Conservation (phyloP, 2,797 vertebrate species). For the Xerus rutilus region DNA sequence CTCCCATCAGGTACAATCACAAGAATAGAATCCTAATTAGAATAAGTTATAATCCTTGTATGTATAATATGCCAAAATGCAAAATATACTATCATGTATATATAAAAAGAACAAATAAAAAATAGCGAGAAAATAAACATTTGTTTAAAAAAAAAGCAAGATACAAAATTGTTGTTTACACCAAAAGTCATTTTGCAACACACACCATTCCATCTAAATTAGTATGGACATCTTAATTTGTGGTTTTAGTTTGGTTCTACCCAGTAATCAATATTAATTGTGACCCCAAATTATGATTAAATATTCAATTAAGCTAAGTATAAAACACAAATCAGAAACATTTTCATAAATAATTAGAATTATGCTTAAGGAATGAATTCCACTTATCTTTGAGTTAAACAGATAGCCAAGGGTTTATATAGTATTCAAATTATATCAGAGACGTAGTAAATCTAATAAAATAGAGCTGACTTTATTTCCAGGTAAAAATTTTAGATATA, state of each 20-base stretch:
- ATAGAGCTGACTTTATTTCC: neutral
- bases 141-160: neutral
- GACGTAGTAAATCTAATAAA: slow-evolving; percentile 21
- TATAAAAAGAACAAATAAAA: too few species aligned
- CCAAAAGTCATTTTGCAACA: neutral
- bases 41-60: too few species aligned
- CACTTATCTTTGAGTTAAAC: neutral
- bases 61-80: too few species aligned
- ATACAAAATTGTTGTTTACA: neutral
- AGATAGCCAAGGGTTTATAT: neutral
- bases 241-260: slow-evolving; percentile 3
- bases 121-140: too few species aligned
- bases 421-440: slow-evolving; percentile 6
- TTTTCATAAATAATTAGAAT: slow-evolving; percentile 28
- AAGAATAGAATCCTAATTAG: too few species aligned
- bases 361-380: neutral
- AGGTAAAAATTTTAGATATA: neutral
- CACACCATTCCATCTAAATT: neutral
- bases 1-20: too few species aligned
- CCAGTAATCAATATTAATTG: slow-evolving; percentile 35
- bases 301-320: slow-evolving; percentile 17
- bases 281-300: slow-evolving; percentile 51
- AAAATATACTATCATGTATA: too few species aligned
- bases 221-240: neutral
- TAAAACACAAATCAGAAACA: slow-evolving; percentile 59